These are phyloP conservation scores for Odocoileus virginianus DNA, from an alignment of 2,113 vertebrate genomes.

Conservation along the genomic window DNA sequence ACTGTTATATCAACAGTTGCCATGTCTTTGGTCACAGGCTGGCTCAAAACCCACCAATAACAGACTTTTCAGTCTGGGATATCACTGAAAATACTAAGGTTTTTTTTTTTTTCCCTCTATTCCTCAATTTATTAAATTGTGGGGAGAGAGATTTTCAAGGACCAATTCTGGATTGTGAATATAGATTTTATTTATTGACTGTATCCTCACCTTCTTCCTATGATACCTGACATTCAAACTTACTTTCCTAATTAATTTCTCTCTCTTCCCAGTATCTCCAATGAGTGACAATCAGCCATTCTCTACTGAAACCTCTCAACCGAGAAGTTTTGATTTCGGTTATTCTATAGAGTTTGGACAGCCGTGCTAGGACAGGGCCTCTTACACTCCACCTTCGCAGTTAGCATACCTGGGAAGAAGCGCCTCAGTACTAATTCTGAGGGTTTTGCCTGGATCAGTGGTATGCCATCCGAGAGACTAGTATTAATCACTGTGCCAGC, in stretches of 20 bases:
- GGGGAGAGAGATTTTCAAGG: neutral
- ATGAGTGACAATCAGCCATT: neutral
- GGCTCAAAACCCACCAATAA: neutral
- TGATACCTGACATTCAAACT: neutral
- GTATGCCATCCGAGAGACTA: neutral
- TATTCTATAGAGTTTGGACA: neutral
- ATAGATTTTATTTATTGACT: neutral
- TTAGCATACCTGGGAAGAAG: neutral
- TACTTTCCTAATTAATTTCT: neutral
- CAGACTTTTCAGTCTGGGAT: neutral
- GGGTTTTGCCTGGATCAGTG: neutral
- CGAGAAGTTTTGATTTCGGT: neutral
- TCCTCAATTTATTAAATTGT: neutral
- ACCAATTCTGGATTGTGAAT: neutral
- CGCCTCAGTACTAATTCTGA: neutral
- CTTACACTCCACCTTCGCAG: neutral
- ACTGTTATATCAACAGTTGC: neutral
- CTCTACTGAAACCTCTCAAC: neutral
- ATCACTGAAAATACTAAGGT: neutral
- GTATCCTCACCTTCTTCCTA: neutral
- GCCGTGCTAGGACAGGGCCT: neutral
- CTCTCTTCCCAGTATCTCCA: neutral
- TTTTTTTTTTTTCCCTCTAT: neutral
- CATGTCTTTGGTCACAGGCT: neutral
- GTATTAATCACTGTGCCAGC: neutral